Conservation (phyloP, 2,888 invertebrate genomes). For the Clanis bilineata region DNA sequence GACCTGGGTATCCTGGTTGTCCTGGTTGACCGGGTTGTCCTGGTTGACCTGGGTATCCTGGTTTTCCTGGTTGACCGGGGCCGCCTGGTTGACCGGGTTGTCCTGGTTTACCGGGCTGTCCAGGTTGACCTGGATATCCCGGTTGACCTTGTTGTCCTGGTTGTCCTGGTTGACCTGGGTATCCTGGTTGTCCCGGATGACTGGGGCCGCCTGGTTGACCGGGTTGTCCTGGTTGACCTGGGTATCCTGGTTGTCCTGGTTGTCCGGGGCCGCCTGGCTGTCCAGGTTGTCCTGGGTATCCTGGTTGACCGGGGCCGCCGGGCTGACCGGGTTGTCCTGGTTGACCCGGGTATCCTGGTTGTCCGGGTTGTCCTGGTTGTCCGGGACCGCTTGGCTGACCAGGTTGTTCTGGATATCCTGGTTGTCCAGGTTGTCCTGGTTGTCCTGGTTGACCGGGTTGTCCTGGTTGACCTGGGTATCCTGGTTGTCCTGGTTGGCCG, state of each 20-base stretch:
- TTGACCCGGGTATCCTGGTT: constrained; percentile 16
- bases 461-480: constrained; percentile 32
- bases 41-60: constrained; percentile 5
- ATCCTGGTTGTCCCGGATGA: constrained; percentile 18
- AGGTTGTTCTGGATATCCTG: constrained; percentile 50
- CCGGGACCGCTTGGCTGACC: constrained; percentile 34
- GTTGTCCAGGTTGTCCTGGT: constrained; percentile 37
- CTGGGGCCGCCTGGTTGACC: constrained; percentile 43
- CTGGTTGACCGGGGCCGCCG: constrained; percentile 21
- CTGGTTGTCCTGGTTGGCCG: constrained; percentile 68
- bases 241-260: constrained; percentile 38
- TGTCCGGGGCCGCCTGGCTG: constrained; percentile 43
- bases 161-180: constrained; percentile 25
- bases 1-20: constrained; percentile 31
- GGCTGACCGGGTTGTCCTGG: constrained; percentile 21
- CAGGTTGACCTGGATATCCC: constrained; percentile 27
- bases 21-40: constrained; percentile 33
- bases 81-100: constrained; percentile 22
- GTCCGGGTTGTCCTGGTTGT: constrained; percentile 22
- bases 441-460: constrained; percentile 36
- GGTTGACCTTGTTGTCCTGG: constrained; percentile 34
- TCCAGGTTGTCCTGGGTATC: constrained; percentile 39
- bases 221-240: constrained; percentile 61
- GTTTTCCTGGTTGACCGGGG: constrained; percentile 5
- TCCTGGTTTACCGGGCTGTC: constrained; percentile 37